phyloP scores from a whole-genome alignment of 2,797 vertebrate species.

The Pelobates cultripes region DNA sequence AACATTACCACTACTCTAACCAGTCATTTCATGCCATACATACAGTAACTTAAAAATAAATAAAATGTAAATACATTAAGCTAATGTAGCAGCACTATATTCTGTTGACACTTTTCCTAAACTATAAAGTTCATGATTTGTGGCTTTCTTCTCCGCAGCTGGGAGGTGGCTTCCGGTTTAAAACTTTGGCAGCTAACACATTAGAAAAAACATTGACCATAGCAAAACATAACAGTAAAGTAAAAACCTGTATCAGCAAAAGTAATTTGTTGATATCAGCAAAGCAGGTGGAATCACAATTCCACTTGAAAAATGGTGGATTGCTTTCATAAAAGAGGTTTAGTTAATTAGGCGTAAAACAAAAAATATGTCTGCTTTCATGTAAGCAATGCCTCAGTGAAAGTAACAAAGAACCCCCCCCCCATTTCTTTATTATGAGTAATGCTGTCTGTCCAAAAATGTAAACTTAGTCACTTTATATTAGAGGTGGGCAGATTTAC shows the following conservation, averaged over 20 bases:
- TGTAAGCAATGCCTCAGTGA: too few species aligned
- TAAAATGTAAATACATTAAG: background rate
- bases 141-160: slow-evolving; percentile 1
- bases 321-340: background rate
- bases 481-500: too few species aligned
- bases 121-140: background rate
- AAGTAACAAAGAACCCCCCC: too few species aligned
- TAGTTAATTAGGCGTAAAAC: background rate
- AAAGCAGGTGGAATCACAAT: slow-evolving; percentile 10
- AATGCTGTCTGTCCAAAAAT: too few species aligned
- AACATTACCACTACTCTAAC: too few species aligned
- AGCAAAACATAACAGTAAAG: background rate
- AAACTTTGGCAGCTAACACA: slow-evolving; percentile 23
- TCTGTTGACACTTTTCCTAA: slow-evolving; percentile 12
- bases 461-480: too few species aligned
- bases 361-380: too few species aligned
- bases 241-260: slow-evolving; percentile 30
- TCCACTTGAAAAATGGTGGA: background rate
- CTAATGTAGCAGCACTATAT: background rate
- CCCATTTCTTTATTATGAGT: too few species aligned
- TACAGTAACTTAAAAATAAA: too few species aligned
- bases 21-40: too few species aligned
- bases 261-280: background rate
- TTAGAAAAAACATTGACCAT: background rate
- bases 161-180: slow-evolving; percentile 35